A percentile compares a stretch with the other conserved stretches of the same genome.
Evolutionary conservation across 1,140 invertebrate genomes (phyloP).

Genomic region (Drosophila ironensis): DNA sequence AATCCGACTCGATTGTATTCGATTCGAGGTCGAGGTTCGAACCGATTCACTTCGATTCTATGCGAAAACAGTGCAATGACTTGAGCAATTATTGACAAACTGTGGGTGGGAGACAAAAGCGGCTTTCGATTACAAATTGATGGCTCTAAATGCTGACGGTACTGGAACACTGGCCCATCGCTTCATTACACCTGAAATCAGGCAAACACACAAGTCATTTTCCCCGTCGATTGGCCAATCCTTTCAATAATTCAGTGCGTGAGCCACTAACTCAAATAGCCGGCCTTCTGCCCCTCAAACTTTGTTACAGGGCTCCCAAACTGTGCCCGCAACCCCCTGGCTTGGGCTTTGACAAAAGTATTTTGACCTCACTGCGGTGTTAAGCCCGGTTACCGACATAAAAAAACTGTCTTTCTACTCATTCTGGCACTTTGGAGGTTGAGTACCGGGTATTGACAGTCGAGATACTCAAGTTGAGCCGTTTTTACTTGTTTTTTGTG

Average conservation of each 20-base stretch:
- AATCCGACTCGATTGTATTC: not conserved
- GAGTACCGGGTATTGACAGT: too few species aligned
- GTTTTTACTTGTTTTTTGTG: not conserved
- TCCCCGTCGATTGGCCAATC: constrained; percentile 39
- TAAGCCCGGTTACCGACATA: too few species aligned
- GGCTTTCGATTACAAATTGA: constrained; percentile 48
- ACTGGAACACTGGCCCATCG: constrained; percentile 34
- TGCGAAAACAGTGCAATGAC: constrained; percentile 9
- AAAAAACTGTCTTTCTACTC: too few species aligned
- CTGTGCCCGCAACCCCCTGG: constrained; percentile 52
- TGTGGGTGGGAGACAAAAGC: not conserved
- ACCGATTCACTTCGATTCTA: constrained; percentile 6
- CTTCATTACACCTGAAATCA: constrained; percentile 53
- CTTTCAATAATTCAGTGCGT: constrained; percentile 65
- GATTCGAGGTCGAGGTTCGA: not conserved
- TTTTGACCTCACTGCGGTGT: constrained; percentile 20
- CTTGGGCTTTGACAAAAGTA: constrained; percentile 50
- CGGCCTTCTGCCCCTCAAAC: constrained; percentile 4
- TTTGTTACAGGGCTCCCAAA: constrained; percentile 31
- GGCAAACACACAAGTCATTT: constrained; percentile 37
- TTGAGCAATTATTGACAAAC: constrained; percentile 44
- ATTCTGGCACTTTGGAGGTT: too few species aligned
- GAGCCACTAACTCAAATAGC: constrained; percentile 40
- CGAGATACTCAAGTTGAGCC: not conserved
- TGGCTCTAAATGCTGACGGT: constrained; percentile 53